These are phyloP conservation scores for Epizoanthus illoricatus DNA, from an alignment of 92 coral and sea anemone genomes.

Conservation along the genomic window DNA sequence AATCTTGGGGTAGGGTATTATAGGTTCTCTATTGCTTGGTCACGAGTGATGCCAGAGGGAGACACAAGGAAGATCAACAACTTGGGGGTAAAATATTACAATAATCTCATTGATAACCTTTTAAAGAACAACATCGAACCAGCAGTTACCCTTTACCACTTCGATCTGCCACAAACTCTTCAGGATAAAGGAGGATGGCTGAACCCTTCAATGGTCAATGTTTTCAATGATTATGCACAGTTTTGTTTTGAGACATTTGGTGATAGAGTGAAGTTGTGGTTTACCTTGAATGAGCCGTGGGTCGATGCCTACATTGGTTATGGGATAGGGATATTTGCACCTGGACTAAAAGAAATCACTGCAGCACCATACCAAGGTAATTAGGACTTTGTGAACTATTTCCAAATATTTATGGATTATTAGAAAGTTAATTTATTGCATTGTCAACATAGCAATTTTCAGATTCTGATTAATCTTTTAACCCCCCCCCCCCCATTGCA, in stretches of 20 bases:
- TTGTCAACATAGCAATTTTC: too few relatives aligned
- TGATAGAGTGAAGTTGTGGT: slow-evolving; percentile 55
- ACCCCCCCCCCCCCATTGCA: too few relatives aligned
- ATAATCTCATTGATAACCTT: slow-evolving; percentile 41
- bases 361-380: slow-evolving; percentile 34
- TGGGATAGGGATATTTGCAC: slow-evolving; percentile 46
- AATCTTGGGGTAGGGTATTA: slow-evolving; percentile 47
- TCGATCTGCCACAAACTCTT: slow-evolving; percentile 54
- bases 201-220: slow-evolving; percentile 30
- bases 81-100: slow-evolving; percentile 48
- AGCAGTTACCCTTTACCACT: slow-evolving; percentile 54
- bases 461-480: too few relatives aligned
- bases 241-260: slow-evolving; percentile 53
- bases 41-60: slow-evolving; percentile 53
- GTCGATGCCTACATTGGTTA: slow-evolving; percentile 48
- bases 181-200: slow-evolving; percentile 56
- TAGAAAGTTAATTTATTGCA: too few relatives aligned
- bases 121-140: slow-evolving; percentile 35
- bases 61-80: slow-evolving; percentile 35
- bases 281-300: slow-evolving; percentile 58
- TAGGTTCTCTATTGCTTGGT: slow-evolving; percentile 55
- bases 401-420: too few relatives aligned
- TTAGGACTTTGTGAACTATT: background rate
- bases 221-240: slow-evolving; percentile 53
- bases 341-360: slow-evolving; percentile 32